Conservation (phyloP, 2,888 invertebrate genomes). For the Hypena proboscidalis region DNA sequence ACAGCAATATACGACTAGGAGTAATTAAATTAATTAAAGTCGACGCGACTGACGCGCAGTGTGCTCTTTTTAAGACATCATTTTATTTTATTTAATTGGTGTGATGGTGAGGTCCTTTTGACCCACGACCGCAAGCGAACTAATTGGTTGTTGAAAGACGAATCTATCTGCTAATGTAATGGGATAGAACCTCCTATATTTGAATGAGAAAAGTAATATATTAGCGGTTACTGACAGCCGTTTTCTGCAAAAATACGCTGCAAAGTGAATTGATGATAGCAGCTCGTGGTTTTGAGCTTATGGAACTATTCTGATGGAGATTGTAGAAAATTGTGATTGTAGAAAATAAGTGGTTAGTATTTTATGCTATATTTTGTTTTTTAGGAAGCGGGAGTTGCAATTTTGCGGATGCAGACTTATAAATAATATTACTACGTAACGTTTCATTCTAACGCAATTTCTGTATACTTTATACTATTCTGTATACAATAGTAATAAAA, state of each 20-base stretch:
- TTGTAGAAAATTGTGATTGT: no score
- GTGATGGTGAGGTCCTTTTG: slow-evolving; percentile 30
- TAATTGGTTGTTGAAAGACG: slow-evolving; percentile 32
- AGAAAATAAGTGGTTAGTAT: no score
- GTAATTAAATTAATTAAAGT: slow-evolving; percentile 68
- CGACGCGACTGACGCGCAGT: slow-evolving; percentile 49
- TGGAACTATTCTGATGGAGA: no score
- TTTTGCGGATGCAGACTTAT: no score
- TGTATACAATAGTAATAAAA: no score
- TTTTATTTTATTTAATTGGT: slow-evolving; percentile 48
- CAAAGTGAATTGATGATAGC: no score
- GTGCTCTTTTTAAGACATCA: slow-evolving; percentile 57
- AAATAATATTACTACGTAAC: no score
- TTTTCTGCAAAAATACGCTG: no score
- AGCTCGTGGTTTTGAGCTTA: no score
- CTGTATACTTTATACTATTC: neutral
- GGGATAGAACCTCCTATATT: slow-evolving; percentile 25
- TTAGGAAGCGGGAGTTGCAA: no score
- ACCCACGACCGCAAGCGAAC: slow-evolving; percentile 19
- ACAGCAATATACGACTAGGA: slow-evolving; percentile 39
- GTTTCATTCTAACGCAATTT: neutral
- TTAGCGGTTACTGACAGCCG: no score
- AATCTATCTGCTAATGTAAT: slow-evolving; percentile 43
- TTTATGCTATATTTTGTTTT: no score
- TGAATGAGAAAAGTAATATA: slow-evolving; percentile 3